Evolutionary conservation across 64 coral and sea anemone genomes (phyloP), one percentile per base, ranked within the genome.

Genomic region (Stylophora pistillata): DNA sequence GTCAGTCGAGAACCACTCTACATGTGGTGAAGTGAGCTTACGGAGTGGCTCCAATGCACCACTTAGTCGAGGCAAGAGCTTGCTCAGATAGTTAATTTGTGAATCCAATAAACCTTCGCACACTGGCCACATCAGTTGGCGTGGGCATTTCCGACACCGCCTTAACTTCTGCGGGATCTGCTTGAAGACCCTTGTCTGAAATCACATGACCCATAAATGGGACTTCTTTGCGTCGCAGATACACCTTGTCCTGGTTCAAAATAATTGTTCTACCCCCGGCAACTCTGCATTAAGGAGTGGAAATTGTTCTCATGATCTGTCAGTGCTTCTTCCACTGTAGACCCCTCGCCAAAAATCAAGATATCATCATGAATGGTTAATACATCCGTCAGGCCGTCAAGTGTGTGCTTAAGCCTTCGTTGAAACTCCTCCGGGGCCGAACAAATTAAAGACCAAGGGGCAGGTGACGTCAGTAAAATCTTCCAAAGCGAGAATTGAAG

Each of bases 201-300:
- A 89, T 78, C 74, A 61, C 23, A 30, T 81, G 56, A 58, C 56
- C 55, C 5, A 30, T n/a, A 63, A 81, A 78, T 58, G 55, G 26
- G 54, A 59, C 25, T 58, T 81, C 78, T 58, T 81, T 13, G 55
- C 25, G 55, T 23, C 55, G 56, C 32, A 81, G 13, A 13, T 58
- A 61, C 60, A 58, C n/a, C 55, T 81, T 81, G 78, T 60, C 78
- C 60, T 81, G 25, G 56, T 81, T 81, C 78, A 81, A 27, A 10
- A 15, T 33, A 15, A 81, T n/a, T 81, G n/a, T 17, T 63, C 15
- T 56, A 55, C n/a, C 26, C 23, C 25, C 56, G 78, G 23, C 55
- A 81, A 16, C 54, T 58, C 21, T 27, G n/a, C 0, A 81, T 13
- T 34, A 57, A 58, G n/a, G 78, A 17, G 12, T 25, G 28, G 17